Percentiles rank a stretch among this genome's conserved stretches.
Conservation (phyloP, 1,140 invertebrate genomes). For the Tetragonula clypearis region DNA sequence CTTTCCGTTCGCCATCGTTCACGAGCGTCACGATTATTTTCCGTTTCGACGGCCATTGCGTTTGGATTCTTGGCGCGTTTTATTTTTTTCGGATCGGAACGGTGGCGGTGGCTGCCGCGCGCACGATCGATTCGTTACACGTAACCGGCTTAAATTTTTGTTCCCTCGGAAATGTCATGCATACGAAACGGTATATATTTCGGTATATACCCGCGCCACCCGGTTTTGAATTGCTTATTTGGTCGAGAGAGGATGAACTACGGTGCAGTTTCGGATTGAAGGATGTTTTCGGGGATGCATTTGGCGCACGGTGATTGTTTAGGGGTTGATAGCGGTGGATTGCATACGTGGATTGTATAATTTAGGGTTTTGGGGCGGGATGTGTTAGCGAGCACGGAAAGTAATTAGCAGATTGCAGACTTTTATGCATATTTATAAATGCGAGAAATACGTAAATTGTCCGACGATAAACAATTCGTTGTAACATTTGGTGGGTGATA, state of each 20-base stretch:
- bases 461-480: no score
- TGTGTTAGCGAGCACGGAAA: background rate
- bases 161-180: slow-evolving; percentile 36
- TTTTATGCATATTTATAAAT: no score
- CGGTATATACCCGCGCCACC: background rate
- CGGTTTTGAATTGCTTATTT: background rate
- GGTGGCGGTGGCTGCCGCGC: background rate
- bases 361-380: background rate
- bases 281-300: background rate
- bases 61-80: slow-evolving; percentile 33
- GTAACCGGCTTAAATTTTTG: slow-evolving; percentile 46
- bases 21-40: background rate
- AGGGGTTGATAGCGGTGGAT: background rate
- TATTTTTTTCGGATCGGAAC: background rate
- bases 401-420: no score
- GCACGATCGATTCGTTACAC: slow-evolving; percentile 34
- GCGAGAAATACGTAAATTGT: no score
- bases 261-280: slow-evolving; percentile 27
- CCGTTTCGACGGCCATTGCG: background rate
- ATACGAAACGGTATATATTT: slow-evolving; percentile 41
- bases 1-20: background rate
- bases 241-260: slow-evolving; percentile 6
- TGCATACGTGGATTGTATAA: background rate
- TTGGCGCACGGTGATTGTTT: background rate
- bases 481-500: no score